phyloP scores from a whole-genome alignment of 92 coral and sea anemone species.

The Siderastrea siderea region DNA sequence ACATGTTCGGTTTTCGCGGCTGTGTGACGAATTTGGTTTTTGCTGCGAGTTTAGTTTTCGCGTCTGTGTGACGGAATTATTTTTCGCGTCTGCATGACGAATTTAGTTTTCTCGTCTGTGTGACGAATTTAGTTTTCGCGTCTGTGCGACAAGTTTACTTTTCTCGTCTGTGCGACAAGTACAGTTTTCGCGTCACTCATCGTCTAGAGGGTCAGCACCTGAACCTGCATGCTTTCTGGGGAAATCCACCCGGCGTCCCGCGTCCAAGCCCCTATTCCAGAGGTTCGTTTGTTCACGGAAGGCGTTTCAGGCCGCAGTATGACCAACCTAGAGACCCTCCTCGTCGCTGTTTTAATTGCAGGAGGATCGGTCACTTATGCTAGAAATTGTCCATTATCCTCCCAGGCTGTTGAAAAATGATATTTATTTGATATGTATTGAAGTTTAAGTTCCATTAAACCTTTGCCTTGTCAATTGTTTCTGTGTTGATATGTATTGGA shows the following conservation, averaged over 20 bases:
- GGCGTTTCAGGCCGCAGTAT: conserved; percentile 6
- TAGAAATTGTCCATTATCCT: background rate
- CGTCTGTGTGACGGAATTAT: background rate
- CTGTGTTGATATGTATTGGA: too few relatives aligned
- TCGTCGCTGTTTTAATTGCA: conserved; percentile 26
- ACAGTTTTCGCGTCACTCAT: too few relatives aligned
- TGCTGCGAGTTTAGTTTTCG: background rate
- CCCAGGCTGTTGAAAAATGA: conserved; percentile 4
- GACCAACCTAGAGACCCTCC: background rate
- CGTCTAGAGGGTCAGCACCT: too few relatives aligned
- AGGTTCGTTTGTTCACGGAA: background rate
- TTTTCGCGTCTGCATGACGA: too few relatives aligned
- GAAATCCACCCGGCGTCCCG: background rate
- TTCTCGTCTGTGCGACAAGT: too few relatives aligned
- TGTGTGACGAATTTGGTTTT: too few relatives aligned
- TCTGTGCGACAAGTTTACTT: too few relatives aligned
- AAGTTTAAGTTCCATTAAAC: background rate
- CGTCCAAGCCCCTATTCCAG: conserved; percentile 10
- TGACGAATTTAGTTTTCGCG: too few relatives aligned
- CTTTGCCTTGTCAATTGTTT: background rate
- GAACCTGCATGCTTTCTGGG: too few relatives aligned
- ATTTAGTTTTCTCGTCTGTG: background rate
- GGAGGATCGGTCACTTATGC: conserved; percentile 19
- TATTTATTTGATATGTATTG: background rate
- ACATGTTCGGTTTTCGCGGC: too few relatives aligned